A percentile compares a stretch with the other conserved stretches of the same genome.
phyloP scores from a whole-genome alignment of 64 coral and sea anemone species.

The Montipora sp. region DNA sequence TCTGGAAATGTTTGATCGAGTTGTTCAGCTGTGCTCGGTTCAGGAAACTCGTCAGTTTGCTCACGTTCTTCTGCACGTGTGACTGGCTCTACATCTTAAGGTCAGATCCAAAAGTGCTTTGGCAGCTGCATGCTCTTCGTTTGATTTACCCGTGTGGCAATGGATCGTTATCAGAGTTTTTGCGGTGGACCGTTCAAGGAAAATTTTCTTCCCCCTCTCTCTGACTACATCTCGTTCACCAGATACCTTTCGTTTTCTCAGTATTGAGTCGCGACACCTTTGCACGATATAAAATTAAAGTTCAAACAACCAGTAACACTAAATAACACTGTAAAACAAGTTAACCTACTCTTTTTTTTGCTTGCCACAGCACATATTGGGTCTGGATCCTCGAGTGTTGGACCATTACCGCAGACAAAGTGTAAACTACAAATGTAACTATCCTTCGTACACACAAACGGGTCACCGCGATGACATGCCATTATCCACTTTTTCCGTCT shows the following conservation, averaged over 20 bases:
- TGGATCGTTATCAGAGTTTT: constrained; percentile 67
- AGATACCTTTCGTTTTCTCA: constrained; percentile 68
- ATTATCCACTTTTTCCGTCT: constrained; percentile 54
- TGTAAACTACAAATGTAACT: constrained; percentile 84
- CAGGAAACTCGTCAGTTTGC: no score
- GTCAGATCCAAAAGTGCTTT: not conserved
- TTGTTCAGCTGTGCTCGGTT: no score
- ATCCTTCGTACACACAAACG: constrained; percentile 67
- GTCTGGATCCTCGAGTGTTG: constrained; percentile 65
- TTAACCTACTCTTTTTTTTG: constrained; percentile 73
- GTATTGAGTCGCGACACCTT: constrained; percentile 74
- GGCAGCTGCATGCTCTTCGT: not conserved
- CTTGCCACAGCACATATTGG: constrained; percentile 77
- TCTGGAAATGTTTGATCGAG: no score
- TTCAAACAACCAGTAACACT: constrained; percentile 32
- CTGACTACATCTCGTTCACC: constrained; percentile 56
- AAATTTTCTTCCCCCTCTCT: constrained; percentile 67
- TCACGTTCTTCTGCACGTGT: no score
- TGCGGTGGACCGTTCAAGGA: constrained; percentile 55
- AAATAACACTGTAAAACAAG: constrained; percentile 31
- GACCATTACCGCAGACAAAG: constrained; percentile 79
- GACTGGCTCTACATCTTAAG: not conserved
- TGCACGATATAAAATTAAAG: constrained; percentile 43
- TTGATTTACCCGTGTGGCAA: constrained; percentile 7
- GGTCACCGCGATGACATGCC: constrained; percentile 65